Evolutionary conservation across 2,797 vertebrate genomes (phyloP).

Genomic region (Cuniculus paca): DNA sequence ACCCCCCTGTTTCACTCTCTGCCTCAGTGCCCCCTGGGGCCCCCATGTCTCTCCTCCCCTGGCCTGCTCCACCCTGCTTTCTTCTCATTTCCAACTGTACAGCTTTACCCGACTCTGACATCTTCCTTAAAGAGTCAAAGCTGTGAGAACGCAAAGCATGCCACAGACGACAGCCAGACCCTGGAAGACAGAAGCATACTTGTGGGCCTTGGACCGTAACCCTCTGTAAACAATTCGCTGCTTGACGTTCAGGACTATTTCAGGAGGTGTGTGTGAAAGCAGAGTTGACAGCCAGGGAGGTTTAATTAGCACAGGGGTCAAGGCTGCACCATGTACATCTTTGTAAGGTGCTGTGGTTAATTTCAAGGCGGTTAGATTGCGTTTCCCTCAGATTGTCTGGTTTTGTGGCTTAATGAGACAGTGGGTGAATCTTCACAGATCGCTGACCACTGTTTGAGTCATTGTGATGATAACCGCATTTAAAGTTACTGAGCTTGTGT

Average conservation of each 20-base stretch:
- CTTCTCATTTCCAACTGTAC: neutral
- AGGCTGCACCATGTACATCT: constrained; percentile 48
- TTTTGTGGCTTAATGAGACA: constrained; percentile 66
- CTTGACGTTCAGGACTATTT: constrained; percentile 70
- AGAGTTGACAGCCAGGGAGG: constrained; percentile 50
- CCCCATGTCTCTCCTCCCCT: neutral
- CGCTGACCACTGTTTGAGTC: constrained; percentile 24
- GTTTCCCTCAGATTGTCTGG: constrained; percentile 36
- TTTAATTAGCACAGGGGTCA: constrained; percentile 80
- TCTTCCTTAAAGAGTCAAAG: constrained; percentile 62
- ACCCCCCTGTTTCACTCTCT: neutral
- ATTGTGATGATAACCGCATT: constrained; percentile 49
- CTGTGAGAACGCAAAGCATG: constrained; percentile 12
- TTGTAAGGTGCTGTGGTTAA: constrained; percentile 52
- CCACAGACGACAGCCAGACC: neutral
- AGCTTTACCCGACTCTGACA: constrained; percentile 34
- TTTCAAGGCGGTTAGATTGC: constrained; percentile 45
- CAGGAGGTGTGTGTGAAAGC: constrained; percentile 24
- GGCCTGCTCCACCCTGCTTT: neutral
- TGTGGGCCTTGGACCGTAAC: constrained; percentile 50
- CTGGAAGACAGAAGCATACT: constrained; percentile 37
- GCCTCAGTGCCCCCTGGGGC: neutral
- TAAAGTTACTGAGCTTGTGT: constrained; percentile 51
- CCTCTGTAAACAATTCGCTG: constrained; percentile 71
- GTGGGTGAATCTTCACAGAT: constrained; percentile 57